Percentiles rank a stretch among this genome's conserved stretches.
Evolutionary conservation across 2,113 vertebrate genomes (phyloP).

Genomic region (Bostrychus sinensis): DNA sequence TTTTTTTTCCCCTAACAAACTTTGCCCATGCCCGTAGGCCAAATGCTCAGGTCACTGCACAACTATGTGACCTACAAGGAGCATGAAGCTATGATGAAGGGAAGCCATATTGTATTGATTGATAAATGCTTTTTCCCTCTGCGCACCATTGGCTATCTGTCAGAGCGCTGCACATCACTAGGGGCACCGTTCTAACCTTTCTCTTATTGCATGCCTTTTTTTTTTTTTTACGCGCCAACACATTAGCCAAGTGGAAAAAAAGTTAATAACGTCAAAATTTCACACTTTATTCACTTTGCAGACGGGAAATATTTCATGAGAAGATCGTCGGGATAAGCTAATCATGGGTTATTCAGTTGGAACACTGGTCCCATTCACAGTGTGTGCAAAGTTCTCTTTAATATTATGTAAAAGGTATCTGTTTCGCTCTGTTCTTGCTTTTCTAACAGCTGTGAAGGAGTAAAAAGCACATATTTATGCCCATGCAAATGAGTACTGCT

Average conservation of each 20-base stretch:
- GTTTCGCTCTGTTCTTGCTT: conserved; percentile 64
- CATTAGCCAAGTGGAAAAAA: conserved; percentile 20
- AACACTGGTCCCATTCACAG: conserved; percentile 43
- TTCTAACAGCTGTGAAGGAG: conserved; percentile 66
- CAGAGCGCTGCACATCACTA: conserved; percentile 68
- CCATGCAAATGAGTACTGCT: conserved; percentile 60
- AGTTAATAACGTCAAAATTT: conserved; percentile 50
- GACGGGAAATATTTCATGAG: conserved; percentile 38
- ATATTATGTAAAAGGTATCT: conserved; percentile 54
- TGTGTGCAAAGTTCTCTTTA: conserved; percentile 52
- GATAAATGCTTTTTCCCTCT: conserved; percentile 76
- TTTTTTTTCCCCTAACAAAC: conserved; percentile 37
- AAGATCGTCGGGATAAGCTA: conserved; percentile 33
- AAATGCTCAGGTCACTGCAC: conserved; percentile 70
- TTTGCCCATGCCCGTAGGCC: conserved; percentile 56
- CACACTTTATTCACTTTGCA: conserved; percentile 37
- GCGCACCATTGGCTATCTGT: conserved; percentile 78
- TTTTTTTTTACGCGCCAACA: conserved; percentile 25
- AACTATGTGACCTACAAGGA: conserved; percentile 73
- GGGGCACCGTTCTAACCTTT: conserved; percentile 68
- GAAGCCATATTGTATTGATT: conserved; percentile 74
- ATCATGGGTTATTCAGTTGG: conserved; percentile 34
- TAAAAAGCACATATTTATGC: conserved; percentile 67
- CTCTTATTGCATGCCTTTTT: conserved; percentile 57
- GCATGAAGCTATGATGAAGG: conserved; percentile 57